A percentile compares a stretch with the other conserved stretches of the same genome.
phyloP scores from a whole-genome alignment of 2,888 invertebrate species.

The Xestia xanthographa region DNA sequence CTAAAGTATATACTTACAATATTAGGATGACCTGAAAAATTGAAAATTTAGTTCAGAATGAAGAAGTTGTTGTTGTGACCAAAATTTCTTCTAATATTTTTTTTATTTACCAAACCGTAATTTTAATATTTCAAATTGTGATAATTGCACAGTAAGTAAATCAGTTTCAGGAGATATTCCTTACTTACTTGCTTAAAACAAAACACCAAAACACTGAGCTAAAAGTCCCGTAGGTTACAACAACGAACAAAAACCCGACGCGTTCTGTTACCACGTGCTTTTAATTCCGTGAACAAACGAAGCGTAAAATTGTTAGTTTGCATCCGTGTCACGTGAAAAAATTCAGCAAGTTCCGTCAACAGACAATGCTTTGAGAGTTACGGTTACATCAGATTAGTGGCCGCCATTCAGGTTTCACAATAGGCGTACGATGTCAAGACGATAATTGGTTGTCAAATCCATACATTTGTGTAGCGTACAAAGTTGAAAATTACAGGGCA shows the following conservation, averaged over 20 bases:
- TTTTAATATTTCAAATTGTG: no score
- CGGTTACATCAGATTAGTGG: conserved; percentile 73
- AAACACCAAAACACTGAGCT: conserved; percentile 15
- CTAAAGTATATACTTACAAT: not conserved
- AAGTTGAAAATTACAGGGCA: conserved; percentile 45
- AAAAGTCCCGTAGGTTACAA: not conserved
- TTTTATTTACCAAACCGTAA: no score
- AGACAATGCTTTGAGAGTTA: conserved; percentile 72
- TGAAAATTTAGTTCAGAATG: not conserved
- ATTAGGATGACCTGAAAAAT: not conserved
- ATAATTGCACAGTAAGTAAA: not conserved
- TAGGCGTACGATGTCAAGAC: conserved; percentile 66
- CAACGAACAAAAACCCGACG: conserved; percentile 17
- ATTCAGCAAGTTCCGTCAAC: conserved; percentile 58
- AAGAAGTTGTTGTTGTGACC: not conserved
- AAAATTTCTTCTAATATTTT: no score
- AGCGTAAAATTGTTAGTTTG: conserved; percentile 55
- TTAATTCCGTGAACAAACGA: conserved; percentile 46
- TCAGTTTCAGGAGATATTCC: not conserved
- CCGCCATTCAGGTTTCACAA: conserved; percentile 69
- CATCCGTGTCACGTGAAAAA: conserved; percentile 56
- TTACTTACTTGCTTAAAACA: not conserved
- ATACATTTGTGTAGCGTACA: conserved; percentile 58
- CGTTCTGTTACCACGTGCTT: conserved; percentile 33
- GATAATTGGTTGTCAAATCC: conserved; percentile 75